Percentiles rank a stretch among this genome's conserved stretches.
phyloP scores from a whole-genome alignment of 2,113 vertebrate species.

The Lethenteron camtschaticum region DNA sequence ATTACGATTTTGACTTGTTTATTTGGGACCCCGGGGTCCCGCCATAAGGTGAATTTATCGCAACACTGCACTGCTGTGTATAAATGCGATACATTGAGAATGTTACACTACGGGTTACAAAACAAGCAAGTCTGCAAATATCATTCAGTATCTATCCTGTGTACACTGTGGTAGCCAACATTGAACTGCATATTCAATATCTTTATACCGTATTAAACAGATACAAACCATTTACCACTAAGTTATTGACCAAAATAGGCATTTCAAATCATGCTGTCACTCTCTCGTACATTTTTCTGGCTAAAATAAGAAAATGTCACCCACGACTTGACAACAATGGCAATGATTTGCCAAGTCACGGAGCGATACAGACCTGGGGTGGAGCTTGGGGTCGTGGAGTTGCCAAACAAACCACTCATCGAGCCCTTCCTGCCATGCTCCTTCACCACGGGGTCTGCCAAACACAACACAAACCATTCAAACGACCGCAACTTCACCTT shows the following conservation, averaged over 20 bases:
- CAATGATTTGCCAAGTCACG: neutral
- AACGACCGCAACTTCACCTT: too few species aligned
- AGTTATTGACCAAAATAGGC: neutral
- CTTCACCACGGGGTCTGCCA: neutral
- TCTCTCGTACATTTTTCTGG: neutral
- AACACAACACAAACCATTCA: too few species aligned
- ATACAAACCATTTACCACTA: neutral
- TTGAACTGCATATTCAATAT: neutral
- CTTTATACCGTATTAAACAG: neutral
- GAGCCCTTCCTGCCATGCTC: conserved; percentile 2
- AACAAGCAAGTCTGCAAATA: too few species aligned
- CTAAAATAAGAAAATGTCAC: neutral
- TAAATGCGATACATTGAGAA: too few species aligned
- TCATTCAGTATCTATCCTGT: too few species aligned
- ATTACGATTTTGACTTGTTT: too few species aligned
- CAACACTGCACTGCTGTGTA: too few species aligned
- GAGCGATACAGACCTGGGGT: neutral
- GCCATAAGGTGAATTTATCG: too few species aligned
- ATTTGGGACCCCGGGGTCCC: too few species aligned
- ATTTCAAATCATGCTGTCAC: neutral
- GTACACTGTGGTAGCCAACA: neutral
- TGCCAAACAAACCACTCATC: conserved; percentile 3
- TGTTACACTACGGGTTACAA: too few species aligned
- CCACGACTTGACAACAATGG: neutral
- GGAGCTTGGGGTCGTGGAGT: neutral